phyloP scores from a whole-genome alignment of 1,140 invertebrate genomes.

The Triops cancriformis region DNA sequence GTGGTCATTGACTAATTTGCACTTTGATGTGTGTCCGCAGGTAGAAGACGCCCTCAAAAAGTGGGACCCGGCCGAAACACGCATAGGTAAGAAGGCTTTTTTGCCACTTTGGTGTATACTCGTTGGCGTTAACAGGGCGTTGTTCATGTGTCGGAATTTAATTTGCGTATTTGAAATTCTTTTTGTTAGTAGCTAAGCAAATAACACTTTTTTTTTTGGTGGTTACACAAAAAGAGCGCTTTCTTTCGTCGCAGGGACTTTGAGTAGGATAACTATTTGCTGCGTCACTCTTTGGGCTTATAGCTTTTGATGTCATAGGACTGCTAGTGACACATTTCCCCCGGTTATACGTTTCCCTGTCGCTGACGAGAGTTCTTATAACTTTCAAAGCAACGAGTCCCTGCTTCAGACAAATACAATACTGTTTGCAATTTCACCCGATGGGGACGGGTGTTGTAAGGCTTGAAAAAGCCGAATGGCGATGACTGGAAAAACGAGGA shows the following conservation, averaged over 20 bases:
- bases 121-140: background rate
- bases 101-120: background rate
- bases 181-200: background rate
- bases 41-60: constrained; percentile 24
- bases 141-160: background rate
- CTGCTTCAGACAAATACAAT: background rate
- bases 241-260: background rate
- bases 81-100: constrained; percentile 19
- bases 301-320: background rate
- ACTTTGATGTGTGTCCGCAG: constrained; percentile 4
- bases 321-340: constrained; percentile 7
- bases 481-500: too few relatives aligned
- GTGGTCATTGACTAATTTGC: constrained; percentile 15
- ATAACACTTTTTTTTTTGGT: background rate
- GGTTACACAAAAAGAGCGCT: background rate
- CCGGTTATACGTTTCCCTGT: background rate
- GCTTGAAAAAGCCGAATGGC: too few relatives aligned
- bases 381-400: background rate
- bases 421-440: background rate
- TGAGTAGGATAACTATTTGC: background rate
- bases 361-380: background rate
- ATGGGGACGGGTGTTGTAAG: background rate
- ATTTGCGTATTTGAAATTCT: background rate
- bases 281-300: background rate
- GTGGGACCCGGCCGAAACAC: constrained; percentile 24